phyloP scores from a whole-genome alignment of 2,888 invertebrate genomes.

The Subacronicta megacephala region DNA sequence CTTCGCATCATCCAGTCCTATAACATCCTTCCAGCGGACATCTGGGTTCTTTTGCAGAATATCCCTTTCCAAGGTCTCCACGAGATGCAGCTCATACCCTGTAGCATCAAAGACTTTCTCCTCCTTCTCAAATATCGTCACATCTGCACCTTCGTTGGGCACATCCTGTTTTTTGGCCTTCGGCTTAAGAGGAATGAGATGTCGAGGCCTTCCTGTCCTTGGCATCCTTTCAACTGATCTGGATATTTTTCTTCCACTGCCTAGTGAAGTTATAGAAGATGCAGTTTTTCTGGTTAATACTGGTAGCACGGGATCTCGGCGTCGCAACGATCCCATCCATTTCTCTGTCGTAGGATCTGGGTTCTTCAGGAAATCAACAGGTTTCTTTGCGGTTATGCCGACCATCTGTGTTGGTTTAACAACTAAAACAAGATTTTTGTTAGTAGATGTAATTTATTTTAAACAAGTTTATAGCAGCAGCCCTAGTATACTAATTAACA shows the following conservation, averaged over 20 bases:
- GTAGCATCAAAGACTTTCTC: constrained; percentile 91
- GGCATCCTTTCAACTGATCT: constrained; percentile 84
- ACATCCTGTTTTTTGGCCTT: constrained; percentile 73
- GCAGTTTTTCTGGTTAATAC: constrained; percentile 87
- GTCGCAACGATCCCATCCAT: constrained; percentile 92
- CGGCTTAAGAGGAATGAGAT: constrained; percentile 79
- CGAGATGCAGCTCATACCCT: constrained; percentile 93
- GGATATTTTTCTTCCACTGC: constrained; percentile 76
- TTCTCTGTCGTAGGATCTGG: constrained; percentile 89
- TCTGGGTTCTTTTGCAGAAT: constrained; percentile 95
- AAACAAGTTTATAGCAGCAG: neutral
- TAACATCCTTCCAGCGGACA: constrained; percentile 94
- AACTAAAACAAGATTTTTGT: constrained; percentile 67
- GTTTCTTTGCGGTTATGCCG: constrained; percentile 67
- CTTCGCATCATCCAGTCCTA: constrained; percentile 93
- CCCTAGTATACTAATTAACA: no score
- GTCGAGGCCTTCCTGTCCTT: constrained; percentile 65
- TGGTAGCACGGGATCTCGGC: constrained; percentile 91
- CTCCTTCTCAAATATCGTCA: constrained; percentile 77
- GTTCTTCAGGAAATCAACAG: constrained; percentile 74
- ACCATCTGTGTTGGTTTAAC: constrained; percentile 78
- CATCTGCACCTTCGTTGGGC: constrained; percentile 76
- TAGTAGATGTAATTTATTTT: constrained; percentile 6
- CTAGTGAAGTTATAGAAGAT: constrained; percentile 84
- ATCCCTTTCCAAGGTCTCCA: constrained; percentile 95